These are phyloP conservation scores for Epinephelus fuscoguttatus DNA, from an alignment of 2,113 vertebrate genomes.

Conservation along the genomic window DNA sequence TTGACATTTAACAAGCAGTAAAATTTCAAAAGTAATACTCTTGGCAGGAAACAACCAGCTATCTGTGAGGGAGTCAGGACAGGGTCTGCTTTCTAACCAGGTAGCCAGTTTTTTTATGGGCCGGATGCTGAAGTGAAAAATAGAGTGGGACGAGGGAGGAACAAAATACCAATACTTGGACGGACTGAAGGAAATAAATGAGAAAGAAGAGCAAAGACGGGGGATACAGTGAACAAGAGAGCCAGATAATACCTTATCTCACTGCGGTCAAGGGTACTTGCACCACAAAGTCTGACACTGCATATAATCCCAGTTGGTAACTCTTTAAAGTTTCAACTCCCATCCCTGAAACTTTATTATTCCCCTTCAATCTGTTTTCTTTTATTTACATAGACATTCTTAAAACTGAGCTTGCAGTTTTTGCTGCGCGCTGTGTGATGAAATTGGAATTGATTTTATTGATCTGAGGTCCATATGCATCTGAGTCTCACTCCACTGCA, in stretches of 20 bases:
- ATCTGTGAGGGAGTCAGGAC: slow-evolving; percentile 34
- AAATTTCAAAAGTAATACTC: slow-evolving; percentile 40
- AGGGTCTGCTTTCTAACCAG: slow-evolving; percentile 24
- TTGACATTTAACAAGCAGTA: slow-evolving; percentile 43
- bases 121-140: slow-evolving; percentile 47
- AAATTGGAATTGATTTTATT: slow-evolving; percentile 77
- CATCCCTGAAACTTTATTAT: slow-evolving; percentile 58
- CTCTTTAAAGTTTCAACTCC: slow-evolving; percentile 43
- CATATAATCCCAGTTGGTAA: slow-evolving; percentile 52
- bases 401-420: slow-evolving; percentile 68
- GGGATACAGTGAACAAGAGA: slow-evolving; percentile 37
- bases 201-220: slow-evolving; percentile 40
- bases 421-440: slow-evolving; percentile 51
- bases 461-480: slow-evolving; percentile 53
- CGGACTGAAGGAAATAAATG: slow-evolving; percentile 60
- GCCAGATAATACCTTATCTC: slow-evolving; percentile 54
- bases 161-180: slow-evolving; percentile 25
- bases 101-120: slow-evolving; percentile 47
- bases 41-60: slow-evolving; percentile 31
- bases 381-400: slow-evolving; percentile 70
- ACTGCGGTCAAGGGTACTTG: slow-evolving; percentile 53
- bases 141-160: slow-evolving; percentile 18
- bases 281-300: slow-evolving; percentile 56
- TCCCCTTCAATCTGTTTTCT: slow-evolving; percentile 34
- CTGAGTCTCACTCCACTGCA: slow-evolving; percentile 41